A percentile compares a stretch with the other conserved stretches of the same genome.
Evolutionary conservation across 2,113 vertebrate species (phyloP).

Genomic region (Plecturocebus donacophilus): DNA sequence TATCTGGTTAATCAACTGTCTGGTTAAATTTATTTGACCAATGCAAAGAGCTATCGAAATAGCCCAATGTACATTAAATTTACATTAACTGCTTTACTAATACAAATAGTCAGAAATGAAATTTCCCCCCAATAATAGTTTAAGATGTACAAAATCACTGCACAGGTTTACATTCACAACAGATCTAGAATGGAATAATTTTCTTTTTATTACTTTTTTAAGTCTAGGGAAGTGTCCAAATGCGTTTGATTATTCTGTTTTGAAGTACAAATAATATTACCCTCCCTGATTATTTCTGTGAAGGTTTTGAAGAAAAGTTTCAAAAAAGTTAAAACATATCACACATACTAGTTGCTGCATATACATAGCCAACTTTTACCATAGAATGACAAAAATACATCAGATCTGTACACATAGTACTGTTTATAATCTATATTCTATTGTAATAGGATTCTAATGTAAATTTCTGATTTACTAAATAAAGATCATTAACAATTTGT

Average conservation of each 20-base stretch:
- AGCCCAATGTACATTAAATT: not conserved
- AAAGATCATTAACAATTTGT: not conserved
- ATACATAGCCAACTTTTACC: not conserved
- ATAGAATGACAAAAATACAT: not conserved
- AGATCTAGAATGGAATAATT: not conserved
- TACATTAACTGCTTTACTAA: not conserved
- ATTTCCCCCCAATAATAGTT: not conserved
- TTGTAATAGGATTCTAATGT: not conserved
- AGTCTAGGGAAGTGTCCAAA: not conserved
- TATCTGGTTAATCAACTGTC: not conserved
- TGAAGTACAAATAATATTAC: not conserved
- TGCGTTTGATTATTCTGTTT: not conserved
- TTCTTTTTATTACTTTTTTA: not conserved
- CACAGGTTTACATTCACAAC: not conserved
- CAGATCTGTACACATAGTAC: not conserved
- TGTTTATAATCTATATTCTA: not conserved
- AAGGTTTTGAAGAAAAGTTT: not conserved
- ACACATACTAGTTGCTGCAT: not conserved
- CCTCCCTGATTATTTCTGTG: not conserved
- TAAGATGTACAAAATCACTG: not conserved
- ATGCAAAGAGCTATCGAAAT: not conserved
- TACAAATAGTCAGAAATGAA: not conserved
- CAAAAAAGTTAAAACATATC: not conserved
- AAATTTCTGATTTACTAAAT: not conserved
- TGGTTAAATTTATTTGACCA: not conserved